Evolutionary conservation across 2,113 vertebrate species (phyloP).

Genomic region (Podocnemis expansa): DNA sequence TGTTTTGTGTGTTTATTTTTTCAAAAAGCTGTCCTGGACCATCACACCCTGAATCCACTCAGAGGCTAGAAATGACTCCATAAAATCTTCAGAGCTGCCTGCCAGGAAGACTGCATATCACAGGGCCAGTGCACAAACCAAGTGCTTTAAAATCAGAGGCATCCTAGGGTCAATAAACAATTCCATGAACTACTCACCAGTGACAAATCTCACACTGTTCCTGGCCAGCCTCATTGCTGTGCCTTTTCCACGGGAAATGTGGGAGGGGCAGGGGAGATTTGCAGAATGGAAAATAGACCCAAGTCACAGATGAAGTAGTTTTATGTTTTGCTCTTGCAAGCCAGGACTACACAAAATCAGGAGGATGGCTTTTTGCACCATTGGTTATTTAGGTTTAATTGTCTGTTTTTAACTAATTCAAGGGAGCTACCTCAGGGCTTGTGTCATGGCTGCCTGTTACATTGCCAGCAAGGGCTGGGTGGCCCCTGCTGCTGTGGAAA

Average conservation of each 20-base stretch:
- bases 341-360: background rate
- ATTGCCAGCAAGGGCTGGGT: no score
- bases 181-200: no score
- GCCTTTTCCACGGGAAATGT: background rate
- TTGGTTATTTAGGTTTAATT: background rate
- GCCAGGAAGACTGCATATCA: background rate
- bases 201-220: background rate
- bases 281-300: background rate
- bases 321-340: background rate
- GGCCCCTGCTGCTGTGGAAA: no score
- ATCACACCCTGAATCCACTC: background rate
- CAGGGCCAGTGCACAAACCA: background rate
- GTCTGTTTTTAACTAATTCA: no score
- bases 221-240: background rate
- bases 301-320: background rate
- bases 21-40: background rate
- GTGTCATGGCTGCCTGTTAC: no score
- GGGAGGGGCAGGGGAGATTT: background rate
- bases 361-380: accelerated
- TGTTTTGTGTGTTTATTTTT: background rate
- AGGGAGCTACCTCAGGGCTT: no score
- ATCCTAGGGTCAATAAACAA: background rate
- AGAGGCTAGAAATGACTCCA: background rate
- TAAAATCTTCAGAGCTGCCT: background rate
- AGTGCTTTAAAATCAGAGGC: background rate